A percentile compares a stretch with the other conserved stretches of the same genome.
Conservation (phyloP, 2,888 invertebrate species). For the Caenorhabditis angaria region DNA sequence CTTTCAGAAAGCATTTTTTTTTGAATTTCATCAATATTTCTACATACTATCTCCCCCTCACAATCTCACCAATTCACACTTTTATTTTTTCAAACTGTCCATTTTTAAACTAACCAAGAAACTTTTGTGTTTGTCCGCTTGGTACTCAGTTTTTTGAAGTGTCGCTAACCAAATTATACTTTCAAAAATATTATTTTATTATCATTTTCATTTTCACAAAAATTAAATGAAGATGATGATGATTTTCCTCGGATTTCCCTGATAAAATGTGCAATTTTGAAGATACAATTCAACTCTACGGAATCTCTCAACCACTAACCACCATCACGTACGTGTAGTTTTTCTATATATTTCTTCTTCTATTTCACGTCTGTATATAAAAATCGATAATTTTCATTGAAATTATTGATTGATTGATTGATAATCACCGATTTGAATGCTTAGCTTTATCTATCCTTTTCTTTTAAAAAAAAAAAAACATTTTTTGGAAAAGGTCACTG, state of each 20-base stretch:
- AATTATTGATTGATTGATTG: too few relatives aligned
- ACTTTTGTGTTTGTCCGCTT: slow-evolving; percentile 44
- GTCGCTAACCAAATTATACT: neutral
- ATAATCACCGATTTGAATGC: too few relatives aligned
- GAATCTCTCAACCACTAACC: slow-evolving; percentile 52
- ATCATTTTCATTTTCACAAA: slow-evolving; percentile 10
- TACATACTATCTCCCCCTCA: neutral
- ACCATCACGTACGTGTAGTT: slow-evolving; percentile 18
- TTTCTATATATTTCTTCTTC: neutral
- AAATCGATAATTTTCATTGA: neutral
- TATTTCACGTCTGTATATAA: slow-evolving; percentile 1
- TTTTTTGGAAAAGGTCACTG: neutral
- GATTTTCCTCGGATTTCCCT: neutral
- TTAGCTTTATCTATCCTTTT: neutral
- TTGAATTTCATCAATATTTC: neutral
- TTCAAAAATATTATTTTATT: neutral
- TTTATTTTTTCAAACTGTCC: neutral
- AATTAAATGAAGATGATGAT: neutral
- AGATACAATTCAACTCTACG: slow-evolving; percentile 56
- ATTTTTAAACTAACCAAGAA: neutral
- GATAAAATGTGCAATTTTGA: slow-evolving; percentile 5
- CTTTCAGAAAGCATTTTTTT: neutral
- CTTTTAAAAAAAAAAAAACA: neutral
- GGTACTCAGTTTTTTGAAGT: slow-evolving; percentile 8
- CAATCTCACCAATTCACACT: neutral